Evolutionary conservation across 2,888 invertebrate species (phyloP).

Genomic region (Trachelus iudaicus): DNA sequence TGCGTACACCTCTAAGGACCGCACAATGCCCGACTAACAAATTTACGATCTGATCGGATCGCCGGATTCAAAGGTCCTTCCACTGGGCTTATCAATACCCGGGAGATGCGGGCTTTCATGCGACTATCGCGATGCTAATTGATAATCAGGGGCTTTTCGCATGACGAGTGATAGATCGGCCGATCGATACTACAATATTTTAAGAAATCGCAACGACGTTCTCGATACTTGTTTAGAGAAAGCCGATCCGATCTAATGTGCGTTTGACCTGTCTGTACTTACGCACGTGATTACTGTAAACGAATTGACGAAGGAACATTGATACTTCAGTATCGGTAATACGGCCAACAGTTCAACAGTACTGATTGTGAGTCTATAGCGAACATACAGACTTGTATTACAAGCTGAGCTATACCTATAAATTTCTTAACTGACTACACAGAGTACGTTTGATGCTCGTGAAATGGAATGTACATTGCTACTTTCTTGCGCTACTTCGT

Average conservation of each 20-base stretch:
- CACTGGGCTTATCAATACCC: not conserved
- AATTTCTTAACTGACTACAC: not conserved
- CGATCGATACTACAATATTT: not conserved
- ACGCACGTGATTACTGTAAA: not conserved
- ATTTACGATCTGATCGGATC: conserved; percentile 25
- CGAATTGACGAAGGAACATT: not conserved
- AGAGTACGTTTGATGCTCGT: not conserved
- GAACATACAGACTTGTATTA: not conserved
- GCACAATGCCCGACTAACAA: conserved; percentile 44
- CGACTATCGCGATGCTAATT: not conserved
- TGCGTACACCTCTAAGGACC: conserved; percentile 35
- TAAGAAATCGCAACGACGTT: not conserved
- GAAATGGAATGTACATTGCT: not conserved
- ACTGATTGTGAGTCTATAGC: not conserved
- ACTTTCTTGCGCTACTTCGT: not conserved
- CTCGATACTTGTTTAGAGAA: not conserved
- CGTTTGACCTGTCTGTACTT: not conserved
- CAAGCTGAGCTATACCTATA: not conserved
- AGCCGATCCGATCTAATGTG: not conserved
- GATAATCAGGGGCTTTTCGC: not conserved
- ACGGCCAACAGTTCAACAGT: not conserved
- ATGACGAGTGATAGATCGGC: not conserved
- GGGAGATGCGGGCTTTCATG: not conserved
- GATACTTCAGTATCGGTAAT: not conserved
- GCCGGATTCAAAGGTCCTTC: not conserved